Evolutionary conservation across 2,113 vertebrate genomes (phyloP), one percentile per base, ranked within the genome.

Genomic region (Syngnathus scovelli): DNA sequence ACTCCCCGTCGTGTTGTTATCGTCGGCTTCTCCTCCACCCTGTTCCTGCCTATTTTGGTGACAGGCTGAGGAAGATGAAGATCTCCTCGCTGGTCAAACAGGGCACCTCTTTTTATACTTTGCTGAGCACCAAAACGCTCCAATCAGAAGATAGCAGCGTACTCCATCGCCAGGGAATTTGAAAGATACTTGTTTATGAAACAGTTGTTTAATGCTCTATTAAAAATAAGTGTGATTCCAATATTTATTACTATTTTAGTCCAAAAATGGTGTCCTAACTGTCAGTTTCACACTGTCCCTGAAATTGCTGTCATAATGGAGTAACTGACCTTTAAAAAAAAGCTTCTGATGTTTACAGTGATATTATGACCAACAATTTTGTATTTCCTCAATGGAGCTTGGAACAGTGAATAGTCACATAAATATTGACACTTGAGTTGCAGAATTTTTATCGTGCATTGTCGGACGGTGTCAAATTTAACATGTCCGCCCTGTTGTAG

Each of bases 91-190:
- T 23, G 23, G 21, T 44, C 61, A 44, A 62, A 43, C n/a, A 1
- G 61, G 39, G 1, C 61, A 21, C 10, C 23, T 62, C 39, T 21
- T 62, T 44, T 62, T 62, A 62, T 62, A 11, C 61, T 62, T 23
- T 62, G n/a, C 39, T 16, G n/a, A 62, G 39, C 61, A 44, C 10
- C 12, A 1, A n/a, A 27, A 41, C 1, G 61, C 12, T 21, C 61
- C 61, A 62, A 62, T 62, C 61, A 11, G 39, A 41, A 44, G 21
- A 23, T 2, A 41, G 59, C 52, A 36, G 55, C 3, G 11, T n/a
- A 43, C 41, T 44, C 13, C 8, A 16, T 62, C 61, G 43, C 41
- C 12, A 15, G 39, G 39, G 39, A 43, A 41, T 15, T 7, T 4
- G 9, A 43, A 13, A n/a, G 23, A 23, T 23, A 15, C 41, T 41